Base-by-base conservation (phyloP, 2,888 invertebrate genomes). In the Drosophila anomelani region DNA sequence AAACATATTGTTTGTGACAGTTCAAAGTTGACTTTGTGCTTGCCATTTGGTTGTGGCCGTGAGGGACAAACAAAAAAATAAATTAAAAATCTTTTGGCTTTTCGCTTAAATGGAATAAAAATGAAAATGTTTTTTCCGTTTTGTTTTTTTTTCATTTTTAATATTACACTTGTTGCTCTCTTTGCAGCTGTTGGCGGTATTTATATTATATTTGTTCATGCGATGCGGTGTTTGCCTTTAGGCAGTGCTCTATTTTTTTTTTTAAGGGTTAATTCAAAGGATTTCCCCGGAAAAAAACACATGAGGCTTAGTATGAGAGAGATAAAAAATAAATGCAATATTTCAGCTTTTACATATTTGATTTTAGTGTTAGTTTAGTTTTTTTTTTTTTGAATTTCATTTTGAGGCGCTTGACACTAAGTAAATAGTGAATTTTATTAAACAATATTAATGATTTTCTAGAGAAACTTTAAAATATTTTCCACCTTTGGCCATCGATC, bases 11-110 rank as follows among this genome's bases (percentile, higher is more conserved):
- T 17, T 47, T 17, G 3, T 26, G 34, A 36, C 53, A 66, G 55
- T 47, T 55, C 29, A 56, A n/a, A 51, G 57, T 44, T 51, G 29
- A 63, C n/a, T 60, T 49, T 38, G 41, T 49, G 60, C 63, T 26
- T 26, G 26, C 26, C 26, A 26, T 26, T 26, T 26, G 26, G 4
- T 26, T 26, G 26, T 26, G 26, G 26, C 51, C 51, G 38, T 41
- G 20, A 41, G 63, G 49, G 34, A 61, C 36, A 34, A 32, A 20
- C 1, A 64, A 29, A 29, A 26, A 64, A 54, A 55, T 41, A 7
- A 29, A 53, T 46, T 43, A 39, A 32, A 60, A 41, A 47, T 29
- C 17, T n/a, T 39, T 55, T 60, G 39, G 29, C 13, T 13, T 55
- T 60, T 15, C 9, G 29, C 9, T 38, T 12, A 46, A 26, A 26